Base-by-base conservation (phyloP, 1,140 invertebrate species). In the Diprion similis region DNA sequence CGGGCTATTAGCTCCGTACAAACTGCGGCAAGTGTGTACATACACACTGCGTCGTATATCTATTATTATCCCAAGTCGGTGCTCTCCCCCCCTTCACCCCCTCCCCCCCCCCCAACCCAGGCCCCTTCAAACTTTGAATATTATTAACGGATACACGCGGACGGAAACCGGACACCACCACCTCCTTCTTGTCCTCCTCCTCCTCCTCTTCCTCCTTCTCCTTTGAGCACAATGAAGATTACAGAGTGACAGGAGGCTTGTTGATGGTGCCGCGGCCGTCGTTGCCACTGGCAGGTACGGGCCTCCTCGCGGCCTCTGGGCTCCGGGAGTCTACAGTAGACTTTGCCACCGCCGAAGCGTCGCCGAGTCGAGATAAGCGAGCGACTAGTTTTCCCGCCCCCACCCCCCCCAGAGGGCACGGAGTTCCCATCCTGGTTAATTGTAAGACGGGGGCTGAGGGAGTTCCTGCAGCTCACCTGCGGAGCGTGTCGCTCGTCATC, bases 211-310 rank as follows among this genome's bases (percentile, higher is more conserved):
- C 24, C 24, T 59, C 51, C n/a, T 59, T 9, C 51, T 59, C 51
- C 51, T 17, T 19, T 13, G 18, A n/a, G 15, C 19, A 68, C 66
- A 18, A 18, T 45, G 18, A 0, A 13, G 66, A 64, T 64, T 64
- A 64, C 17, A 64, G 59, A 18, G 17, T 15, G 13, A 64, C 59
- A 18, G 17, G 59, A 15, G 11, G 37, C 70, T 13, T 70, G 74
- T 75, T 78, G 78, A 48, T 78, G 75, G 77, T 77, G 75, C 75
- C 75, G 75, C 79, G 74, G 73, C 73, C 67, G 73, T 77, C 76
- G 80, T 71, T 80, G 73, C 72, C 74, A 80, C 77, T 81, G 81
- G 51, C 51, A 59, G 51, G 71, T 78, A 79, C 77, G 51, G 76
- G 76, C 75, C 66, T 76, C 75, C 75, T 76, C 76, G 77, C 70